A percentile compares a stretch with the other conserved stretches of the same genome.
Conservation (phyloP, 1,140 invertebrate genomes). For the Macrostomum lignano region DNA sequence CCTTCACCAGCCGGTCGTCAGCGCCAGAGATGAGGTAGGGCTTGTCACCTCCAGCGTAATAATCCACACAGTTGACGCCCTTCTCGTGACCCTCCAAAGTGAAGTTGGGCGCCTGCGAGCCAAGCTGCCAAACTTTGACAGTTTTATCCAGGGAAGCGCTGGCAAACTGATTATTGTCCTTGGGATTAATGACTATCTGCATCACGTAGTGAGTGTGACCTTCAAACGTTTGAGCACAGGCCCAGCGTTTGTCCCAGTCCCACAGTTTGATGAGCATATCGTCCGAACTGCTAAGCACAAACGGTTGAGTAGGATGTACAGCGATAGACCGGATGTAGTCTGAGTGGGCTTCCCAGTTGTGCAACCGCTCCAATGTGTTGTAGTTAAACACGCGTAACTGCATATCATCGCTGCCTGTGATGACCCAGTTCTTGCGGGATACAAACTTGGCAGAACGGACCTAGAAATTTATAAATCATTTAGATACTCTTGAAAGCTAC, state of each 20-base stretch:
- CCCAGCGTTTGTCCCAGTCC: constrained; percentile 98
- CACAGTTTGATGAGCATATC: constrained; percentile 96
- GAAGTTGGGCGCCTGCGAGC: constrained; percentile 82
- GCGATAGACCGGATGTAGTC: constrained; percentile 87
- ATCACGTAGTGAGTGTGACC: constrained; percentile 96
- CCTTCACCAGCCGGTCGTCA: constrained; percentile 82
- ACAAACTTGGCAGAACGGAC: constrained; percentile 73
- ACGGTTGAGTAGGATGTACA: constrained; percentile 84
- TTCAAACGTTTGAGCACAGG: constrained; percentile 42
- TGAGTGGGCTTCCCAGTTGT: constrained; percentile 85
- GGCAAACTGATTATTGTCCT: constrained; percentile 99
- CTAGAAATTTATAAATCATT: too few species aligned
- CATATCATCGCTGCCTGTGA: constrained; percentile 50
- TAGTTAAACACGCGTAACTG: constrained; percentile 81
- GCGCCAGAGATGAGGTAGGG: constrained; percentile 94
- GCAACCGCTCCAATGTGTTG: constrained; percentile 77
- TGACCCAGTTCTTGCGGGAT: constrained; percentile 85
- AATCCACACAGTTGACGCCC: constrained; percentile 94
- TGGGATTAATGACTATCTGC: constrained; percentile 97
- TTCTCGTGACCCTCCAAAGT: constrained; percentile 93
- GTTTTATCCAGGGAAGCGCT: constrained; percentile 86
- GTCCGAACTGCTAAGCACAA: constrained; percentile 61
- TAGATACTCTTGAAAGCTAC: too few species aligned
- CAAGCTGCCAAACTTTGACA: constrained; percentile 89
- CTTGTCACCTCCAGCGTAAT: constrained; percentile 98